Evolutionary conservation across 1,140 invertebrate genomes (phyloP).

Genomic region (Kradibia gibbosae): DNA sequence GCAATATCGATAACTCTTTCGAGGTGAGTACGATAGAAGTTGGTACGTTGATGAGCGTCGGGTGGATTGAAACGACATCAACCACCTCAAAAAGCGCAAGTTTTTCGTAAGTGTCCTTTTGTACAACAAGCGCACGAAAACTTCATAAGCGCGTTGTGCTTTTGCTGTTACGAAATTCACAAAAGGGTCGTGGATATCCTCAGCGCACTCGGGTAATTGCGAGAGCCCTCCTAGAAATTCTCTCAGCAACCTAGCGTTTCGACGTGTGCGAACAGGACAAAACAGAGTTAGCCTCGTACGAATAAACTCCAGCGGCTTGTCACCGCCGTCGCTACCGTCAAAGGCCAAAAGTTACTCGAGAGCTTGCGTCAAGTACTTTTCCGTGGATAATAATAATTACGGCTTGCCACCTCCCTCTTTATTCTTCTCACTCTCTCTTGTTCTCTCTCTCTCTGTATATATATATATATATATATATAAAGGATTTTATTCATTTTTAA

Average conservation of each 20-base stretch:
- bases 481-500: too few species aligned
- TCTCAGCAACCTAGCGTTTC: neutral
- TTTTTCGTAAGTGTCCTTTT: too few species aligned
- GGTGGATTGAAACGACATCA: neutral
- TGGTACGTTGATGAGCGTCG: neutral
- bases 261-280: neutral
- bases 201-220: too few species aligned
- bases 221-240: neutral
- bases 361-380: neutral
- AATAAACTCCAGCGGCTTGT: neutral
- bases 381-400: neutral
- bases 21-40: too few species aligned
- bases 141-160: too few species aligned
- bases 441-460: too few species aligned
- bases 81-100: neutral
- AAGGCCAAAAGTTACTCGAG: neutral
- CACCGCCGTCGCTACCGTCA: neutral
- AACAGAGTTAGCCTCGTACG: neutral
- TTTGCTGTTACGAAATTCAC: too few species aligned
- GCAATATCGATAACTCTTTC: neutral
- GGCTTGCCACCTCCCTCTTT: neutral
- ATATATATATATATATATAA: too few species aligned
- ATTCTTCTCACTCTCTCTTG: too few species aligned
- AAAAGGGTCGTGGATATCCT: too few species aligned
- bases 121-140: too few species aligned